Evolutionary conservation across 1,140 invertebrate genomes (phyloP).

Genomic region (Pseudachorutes palmiensis): DNA sequence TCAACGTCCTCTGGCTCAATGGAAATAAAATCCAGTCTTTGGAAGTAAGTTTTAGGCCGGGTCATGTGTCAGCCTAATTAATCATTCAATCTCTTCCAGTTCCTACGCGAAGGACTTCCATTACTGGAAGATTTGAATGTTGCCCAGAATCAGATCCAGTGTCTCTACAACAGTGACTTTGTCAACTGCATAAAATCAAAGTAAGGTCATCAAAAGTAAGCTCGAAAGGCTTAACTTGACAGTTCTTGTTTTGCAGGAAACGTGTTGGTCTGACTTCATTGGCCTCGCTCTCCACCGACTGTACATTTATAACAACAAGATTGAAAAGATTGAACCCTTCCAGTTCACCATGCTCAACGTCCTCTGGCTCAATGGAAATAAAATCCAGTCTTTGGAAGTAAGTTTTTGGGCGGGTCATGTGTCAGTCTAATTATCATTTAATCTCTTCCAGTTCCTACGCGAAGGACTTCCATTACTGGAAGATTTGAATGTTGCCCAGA

Average conservation of each 20-base stretch:
- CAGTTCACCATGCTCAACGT: slow-evolving; percentile 24
- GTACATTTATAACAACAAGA: slow-evolving; percentile 23
- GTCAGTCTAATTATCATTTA: background rate
- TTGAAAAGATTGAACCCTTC: slow-evolving; percentile 25
- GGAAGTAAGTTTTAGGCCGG: slow-evolving; percentile 11
- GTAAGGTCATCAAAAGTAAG: too few relatives aligned
- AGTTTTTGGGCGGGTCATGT: background rate
- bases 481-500: slow-evolving; percentile 26
- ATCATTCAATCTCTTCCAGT: slow-evolving; percentile 13
- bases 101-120: slow-evolving; percentile 24
- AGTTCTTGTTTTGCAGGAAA: slow-evolving; percentile 19
- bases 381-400: slow-evolving; percentile 25
- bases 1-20: slow-evolving; percentile 24
- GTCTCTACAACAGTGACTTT: slow-evolving; percentile 16
- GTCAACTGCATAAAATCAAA: slow-evolving; percentile 22
- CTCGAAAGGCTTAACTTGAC: too few relatives aligned
- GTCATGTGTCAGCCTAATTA: background rate
- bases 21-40: slow-evolving; percentile 26
- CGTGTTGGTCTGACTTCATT: slow-evolving; percentile 15
- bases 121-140: slow-evolving; percentile 23
- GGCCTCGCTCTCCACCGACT: slow-evolving; percentile 23
- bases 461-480: slow-evolving; percentile 17
- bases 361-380: slow-evolving; percentile 26
- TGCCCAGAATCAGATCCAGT: slow-evolving; percentile 24
- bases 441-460: slow-evolving; percentile 25